These are phyloP conservation scores for Tridacna gigas DNA, from an alignment of 2,888 invertebrate species.

Conservation along the genomic window DNA sequence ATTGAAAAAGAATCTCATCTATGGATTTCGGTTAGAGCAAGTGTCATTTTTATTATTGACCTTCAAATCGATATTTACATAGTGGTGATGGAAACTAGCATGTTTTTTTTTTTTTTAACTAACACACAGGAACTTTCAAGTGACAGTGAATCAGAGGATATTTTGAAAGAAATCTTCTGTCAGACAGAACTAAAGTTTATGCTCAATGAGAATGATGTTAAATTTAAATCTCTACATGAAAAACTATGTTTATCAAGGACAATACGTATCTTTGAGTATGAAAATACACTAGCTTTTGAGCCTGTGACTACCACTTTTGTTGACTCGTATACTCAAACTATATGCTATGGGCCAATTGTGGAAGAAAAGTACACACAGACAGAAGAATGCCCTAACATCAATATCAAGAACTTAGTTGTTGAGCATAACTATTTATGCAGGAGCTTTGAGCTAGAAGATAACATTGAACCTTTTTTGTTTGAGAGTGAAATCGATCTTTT, in stretches of 20 bases:
- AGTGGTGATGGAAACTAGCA: background rate
- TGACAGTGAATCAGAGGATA: constrained; percentile 18
- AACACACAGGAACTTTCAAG: constrained; percentile 15
- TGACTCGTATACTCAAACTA: constrained; percentile 29
- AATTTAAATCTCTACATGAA: constrained; percentile 12
- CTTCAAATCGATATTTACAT: too few species aligned
- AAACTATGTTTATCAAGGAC: constrained; percentile 7
- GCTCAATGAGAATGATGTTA: constrained; percentile 6
- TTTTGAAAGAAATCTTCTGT: constrained; percentile 7
- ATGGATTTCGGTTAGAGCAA: too few species aligned
- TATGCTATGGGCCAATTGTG: constrained; percentile 14
- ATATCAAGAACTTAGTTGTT: background rate
- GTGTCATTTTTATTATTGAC: too few species aligned
- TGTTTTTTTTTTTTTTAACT: background rate
- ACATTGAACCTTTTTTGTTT: constrained; percentile 10
- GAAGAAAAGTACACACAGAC: constrained; percentile 23
- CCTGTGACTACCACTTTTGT: background rate
- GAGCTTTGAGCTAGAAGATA: background rate
- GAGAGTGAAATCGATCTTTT: constrained; percentile 18
- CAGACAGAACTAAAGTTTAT: constrained; percentile 7
- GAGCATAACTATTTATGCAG: background rate
- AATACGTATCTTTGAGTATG: constrained; percentile 21
- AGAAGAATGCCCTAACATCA: background rate
- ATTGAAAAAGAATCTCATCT: too few species aligned
- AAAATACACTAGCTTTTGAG: constrained; percentile 34